Evolutionary conservation across 2,797 vertebrate genomes (phyloP).

Genomic region (Xerus rutilus): DNA sequence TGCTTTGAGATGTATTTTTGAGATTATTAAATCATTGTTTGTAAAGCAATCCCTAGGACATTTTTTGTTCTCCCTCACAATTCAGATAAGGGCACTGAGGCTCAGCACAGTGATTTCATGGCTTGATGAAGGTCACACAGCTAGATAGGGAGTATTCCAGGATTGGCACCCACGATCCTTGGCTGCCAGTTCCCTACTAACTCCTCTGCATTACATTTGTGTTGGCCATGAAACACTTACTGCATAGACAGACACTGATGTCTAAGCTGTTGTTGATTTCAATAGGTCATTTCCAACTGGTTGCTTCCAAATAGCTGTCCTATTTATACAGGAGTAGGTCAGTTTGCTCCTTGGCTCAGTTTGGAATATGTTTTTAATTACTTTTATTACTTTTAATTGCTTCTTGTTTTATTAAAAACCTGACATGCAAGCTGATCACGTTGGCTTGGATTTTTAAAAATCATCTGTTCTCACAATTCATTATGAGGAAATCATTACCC

Average conservation of each 20-base stretch:
- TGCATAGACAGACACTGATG: neutral
- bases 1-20: neutral
- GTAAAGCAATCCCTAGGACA: neutral
- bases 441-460: slow-evolving; percentile 47
- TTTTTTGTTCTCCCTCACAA: neutral
- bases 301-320: neutral
- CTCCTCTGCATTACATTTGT: neutral
- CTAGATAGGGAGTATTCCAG: neutral
- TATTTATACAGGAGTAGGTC: neutral
- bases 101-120: neutral
- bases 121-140: neutral
- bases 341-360: neutral
- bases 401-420: slow-evolving; percentile 32
- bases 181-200: neutral
- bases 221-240: neutral
- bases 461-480: slow-evolving; percentile 68
- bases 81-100: neutral
- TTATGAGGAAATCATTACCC: slow-evolving; percentile 70
- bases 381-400: slow-evolving; percentile 46
- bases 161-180: neutral
- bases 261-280: slow-evolving; percentile 9
- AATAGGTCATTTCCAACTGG: neutral
- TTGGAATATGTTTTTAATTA: slow-evolving; percentile 44
- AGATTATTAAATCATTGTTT: neutral
- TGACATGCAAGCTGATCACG: slow-evolving; percentile 65